Conservation (phyloP, 2,797 vertebrate species). For the Brachyrhaphis roseni region DNA sequence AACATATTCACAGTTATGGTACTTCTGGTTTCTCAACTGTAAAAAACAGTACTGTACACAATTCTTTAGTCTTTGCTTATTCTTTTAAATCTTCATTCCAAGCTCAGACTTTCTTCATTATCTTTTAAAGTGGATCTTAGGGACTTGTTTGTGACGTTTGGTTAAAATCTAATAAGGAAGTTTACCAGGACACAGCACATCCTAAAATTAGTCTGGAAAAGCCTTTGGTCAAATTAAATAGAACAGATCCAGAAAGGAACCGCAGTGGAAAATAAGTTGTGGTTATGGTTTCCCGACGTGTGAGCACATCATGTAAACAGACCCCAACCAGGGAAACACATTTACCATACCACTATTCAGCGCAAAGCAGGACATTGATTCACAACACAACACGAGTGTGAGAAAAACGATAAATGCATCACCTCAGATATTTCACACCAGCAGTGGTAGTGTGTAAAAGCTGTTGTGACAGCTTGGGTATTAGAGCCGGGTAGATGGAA, state of each 20-base stretch:
- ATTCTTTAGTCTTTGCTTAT: not conserved
- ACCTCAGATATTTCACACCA: slow-evolving; percentile 82
- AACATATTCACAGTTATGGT: not conserved
- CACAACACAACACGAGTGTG: slow-evolving; percentile 79
- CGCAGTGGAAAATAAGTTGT: slow-evolving; percentile 40
- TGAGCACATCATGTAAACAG: slow-evolving; percentile 77
- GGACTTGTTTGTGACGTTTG: not conserved
- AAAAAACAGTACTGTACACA: not conserved
- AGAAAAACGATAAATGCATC: slow-evolving; percentile 82
- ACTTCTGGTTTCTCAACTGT: not conserved
- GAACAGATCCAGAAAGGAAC: slow-evolving; percentile 18
- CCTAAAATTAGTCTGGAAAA: not conserved
- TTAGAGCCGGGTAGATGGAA: slow-evolving; percentile 77
- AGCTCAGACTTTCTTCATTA: not conserved
- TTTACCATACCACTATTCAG: slow-evolving; percentile 76
- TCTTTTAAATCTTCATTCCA: not conserved
- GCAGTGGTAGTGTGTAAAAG: slow-evolving; percentile 76
- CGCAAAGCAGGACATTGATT: slow-evolving; percentile 80
- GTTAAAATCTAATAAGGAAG: not conserved
- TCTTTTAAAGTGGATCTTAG: not conserved
- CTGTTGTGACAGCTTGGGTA: slow-evolving; percentile 83
- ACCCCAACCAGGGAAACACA: slow-evolving; percentile 68
- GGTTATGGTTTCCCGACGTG: slow-evolving; percentile 63
- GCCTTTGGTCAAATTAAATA: slow-evolving; percentile 18
- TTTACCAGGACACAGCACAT: not conserved